These are phyloP conservation scores for Corythoichthys haematopterus DNA, from an alignment of 2,113 vertebrate species.

Conservation along the genomic window DNA sequence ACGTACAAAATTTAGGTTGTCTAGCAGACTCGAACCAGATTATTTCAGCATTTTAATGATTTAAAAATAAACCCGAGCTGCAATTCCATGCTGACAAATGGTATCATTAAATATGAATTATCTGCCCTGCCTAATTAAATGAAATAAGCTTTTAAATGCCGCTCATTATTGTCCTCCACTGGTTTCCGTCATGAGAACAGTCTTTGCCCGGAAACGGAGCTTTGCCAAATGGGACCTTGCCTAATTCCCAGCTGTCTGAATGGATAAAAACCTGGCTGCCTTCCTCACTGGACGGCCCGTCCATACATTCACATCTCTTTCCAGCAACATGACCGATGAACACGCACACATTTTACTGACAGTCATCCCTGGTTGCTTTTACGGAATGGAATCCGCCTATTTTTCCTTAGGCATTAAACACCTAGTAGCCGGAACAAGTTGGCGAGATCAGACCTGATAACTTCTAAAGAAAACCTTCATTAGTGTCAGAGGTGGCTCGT, in stretches of 20 bases:
- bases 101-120: neutral
- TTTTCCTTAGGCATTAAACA: too few species aligned
- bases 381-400: neutral
- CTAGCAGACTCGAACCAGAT: neutral
- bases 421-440: too few species aligned
- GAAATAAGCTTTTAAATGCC: neutral
- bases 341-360: neutral
- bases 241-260: conserved; percentile 9
- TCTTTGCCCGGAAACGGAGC: neutral
- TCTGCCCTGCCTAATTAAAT: neutral
- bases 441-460: too few species aligned
- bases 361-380: neutral
- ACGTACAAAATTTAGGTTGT: neutral
- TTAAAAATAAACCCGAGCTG: neutral
- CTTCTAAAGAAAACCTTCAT: too few species aligned
- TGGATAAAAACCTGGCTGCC: neutral
- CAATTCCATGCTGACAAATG: neutral
- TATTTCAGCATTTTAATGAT: neutral
- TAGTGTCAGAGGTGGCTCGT: too few species aligned
- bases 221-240: neutral
- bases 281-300: neutral
- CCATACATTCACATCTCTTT: neutral
- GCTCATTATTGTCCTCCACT: neutral
- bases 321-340: neutral
- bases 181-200: neutral